These are phyloP conservation scores for Neotoxoptera formosana DNA, from an alignment of 1,140 invertebrate species.

Conservation along the genomic window DNA sequence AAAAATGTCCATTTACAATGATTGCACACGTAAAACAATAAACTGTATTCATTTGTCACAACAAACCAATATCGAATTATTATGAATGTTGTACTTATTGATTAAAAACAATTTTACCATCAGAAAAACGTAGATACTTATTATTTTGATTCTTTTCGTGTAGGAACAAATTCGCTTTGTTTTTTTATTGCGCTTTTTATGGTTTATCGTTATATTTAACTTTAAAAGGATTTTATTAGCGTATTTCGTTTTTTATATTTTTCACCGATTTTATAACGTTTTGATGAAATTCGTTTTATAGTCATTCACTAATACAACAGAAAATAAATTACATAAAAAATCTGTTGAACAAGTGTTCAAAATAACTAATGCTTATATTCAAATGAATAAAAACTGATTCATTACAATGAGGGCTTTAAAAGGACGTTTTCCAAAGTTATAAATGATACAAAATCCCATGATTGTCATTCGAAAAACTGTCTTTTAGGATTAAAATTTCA, in stretches of 20 bases:
- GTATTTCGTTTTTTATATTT: conserved; percentile 9
- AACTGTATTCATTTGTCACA: background rate
- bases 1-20: background rate
- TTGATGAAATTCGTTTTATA: conserved; percentile 31
- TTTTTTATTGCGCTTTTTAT: conserved; percentile 19
- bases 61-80: background rate
- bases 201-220: conserved; percentile 14
- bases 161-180: background rate
- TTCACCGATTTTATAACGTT: conserved; percentile 17
- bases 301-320: background rate
- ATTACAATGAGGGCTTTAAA: conserved; percentile 12
- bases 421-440: background rate
- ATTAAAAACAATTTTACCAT: conserved; percentile 3
- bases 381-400: conserved; percentile 32
- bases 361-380: conserved; percentile 25
- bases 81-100: background rate
- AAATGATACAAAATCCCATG: background rate
- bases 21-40: background rate
- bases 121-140: background rate
- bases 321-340: conserved; percentile 21
- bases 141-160: background rate
- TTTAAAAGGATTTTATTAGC: conserved; percentile 36
- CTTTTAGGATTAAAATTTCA: conserved; percentile 9
- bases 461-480: background rate
- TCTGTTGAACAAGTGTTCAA: conserved; percentile 28